These are phyloP conservation scores for Blera fallax DNA, from an alignment of 2,888 invertebrate species.

Conservation along the genomic window DNA sequence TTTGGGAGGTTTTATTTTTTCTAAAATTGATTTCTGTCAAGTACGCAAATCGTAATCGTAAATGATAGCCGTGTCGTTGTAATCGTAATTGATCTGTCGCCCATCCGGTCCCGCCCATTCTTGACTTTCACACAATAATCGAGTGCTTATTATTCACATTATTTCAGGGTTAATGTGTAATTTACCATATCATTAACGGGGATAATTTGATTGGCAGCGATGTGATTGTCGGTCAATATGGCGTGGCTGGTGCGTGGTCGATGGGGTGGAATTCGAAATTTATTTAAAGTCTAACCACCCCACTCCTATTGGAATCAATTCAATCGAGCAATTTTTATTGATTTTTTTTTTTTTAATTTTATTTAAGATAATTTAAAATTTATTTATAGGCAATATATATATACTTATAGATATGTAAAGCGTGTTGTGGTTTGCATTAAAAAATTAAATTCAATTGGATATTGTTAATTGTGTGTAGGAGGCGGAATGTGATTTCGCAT, in stretches of 20 bases:
- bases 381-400: background rate
- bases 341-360: too few species aligned
- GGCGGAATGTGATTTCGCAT: background rate
- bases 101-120: background rate
- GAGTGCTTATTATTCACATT: slow-evolving; percentile 27
- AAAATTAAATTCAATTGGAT: slow-evolving; percentile 16
- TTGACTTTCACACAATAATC: background rate
- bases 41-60: slow-evolving; percentile 13
- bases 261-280: background rate
- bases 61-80: slow-evolving; percentile 3
- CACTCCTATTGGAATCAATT: background rate
- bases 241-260: background rate
- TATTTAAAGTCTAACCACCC: background rate
- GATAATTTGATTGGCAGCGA: slow-evolving; percentile 37
- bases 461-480: background rate
- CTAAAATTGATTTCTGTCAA: slow-evolving; percentile 43
- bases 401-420: too few species aligned
- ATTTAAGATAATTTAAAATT: slow-evolving; percentile 9
- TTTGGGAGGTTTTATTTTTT: slow-evolving; percentile 1
- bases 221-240: slow-evolving; percentile 24
- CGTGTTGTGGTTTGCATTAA: slow-evolving; percentile 30
- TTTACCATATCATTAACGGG: slow-evolving; percentile 43
- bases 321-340: background rate
- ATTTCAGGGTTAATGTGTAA: slow-evolving; percentile 31
- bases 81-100: slow-evolving; percentile 28